A percentile compares a stretch with the other conserved stretches of the same genome.
Evolutionary conservation across 1,140 invertebrate species (phyloP).

Genomic region (Reticulitermes speratus): DNA sequence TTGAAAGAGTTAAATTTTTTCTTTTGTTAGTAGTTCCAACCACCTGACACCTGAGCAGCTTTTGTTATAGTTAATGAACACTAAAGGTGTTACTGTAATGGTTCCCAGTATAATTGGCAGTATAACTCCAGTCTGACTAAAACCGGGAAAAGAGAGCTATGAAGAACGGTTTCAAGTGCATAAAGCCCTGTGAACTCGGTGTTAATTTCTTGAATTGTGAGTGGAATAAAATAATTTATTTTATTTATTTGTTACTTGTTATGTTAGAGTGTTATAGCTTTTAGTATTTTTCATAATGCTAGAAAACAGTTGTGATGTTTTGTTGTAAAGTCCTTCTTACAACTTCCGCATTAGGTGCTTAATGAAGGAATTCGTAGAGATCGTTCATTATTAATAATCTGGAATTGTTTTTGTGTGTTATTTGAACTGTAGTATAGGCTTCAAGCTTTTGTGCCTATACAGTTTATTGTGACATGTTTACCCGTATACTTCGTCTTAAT

Average conservation of each 20-base stretch:
- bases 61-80: not conserved
- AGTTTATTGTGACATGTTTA: too few species aligned
- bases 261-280: too few species aligned
- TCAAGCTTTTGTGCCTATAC: too few species aligned
- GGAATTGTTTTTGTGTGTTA: too few species aligned
- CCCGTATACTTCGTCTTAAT: too few species aligned
- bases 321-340: not conserved
- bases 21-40: not conserved
- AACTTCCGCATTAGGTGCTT: not conserved
- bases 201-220: not conserved
- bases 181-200: not conserved
- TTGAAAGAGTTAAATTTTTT: slow-evolving; percentile 3
- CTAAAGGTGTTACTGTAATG: not conserved
- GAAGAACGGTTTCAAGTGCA: not conserved
- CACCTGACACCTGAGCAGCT: not conserved
- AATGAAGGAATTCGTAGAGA: not conserved
- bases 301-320: not conserved
- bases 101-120: not conserved
- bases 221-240: too few species aligned
- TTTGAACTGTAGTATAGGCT: too few species aligned
- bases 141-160: not conserved
- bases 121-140: not conserved
- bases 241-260: too few species aligned
- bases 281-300: too few species aligned
- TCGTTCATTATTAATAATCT: too few species aligned